Conservation (phyloP, 1,140 invertebrate genomes). For the Maniola jurtina region DNA sequence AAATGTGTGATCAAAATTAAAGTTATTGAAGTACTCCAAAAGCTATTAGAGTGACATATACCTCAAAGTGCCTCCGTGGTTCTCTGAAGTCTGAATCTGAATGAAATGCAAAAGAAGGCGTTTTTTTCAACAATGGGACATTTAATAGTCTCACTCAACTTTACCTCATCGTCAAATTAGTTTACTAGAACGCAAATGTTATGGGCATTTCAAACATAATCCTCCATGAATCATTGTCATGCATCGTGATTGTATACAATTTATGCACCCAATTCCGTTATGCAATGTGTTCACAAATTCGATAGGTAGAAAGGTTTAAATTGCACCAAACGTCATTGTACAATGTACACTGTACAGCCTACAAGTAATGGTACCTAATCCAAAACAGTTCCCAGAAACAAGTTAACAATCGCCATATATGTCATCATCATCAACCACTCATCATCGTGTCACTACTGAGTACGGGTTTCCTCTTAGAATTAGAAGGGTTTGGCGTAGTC, state of each 20-base stretch:
- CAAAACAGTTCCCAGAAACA: neutral
- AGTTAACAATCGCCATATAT: neutral
- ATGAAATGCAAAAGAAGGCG: too few species aligned
- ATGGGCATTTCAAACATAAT: neutral
- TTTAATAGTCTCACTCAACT: neutral
- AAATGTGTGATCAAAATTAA: too few species aligned
- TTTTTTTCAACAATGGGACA: neutral
- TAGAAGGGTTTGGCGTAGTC: too few species aligned
- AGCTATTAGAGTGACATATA: too few species aligned
- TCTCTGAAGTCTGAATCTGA: too few species aligned
- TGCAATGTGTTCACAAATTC: slow-evolving; percentile 5
- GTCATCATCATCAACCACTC: too few species aligned
- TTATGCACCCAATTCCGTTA: slow-evolving; percentile 16
- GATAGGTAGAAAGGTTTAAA: neutral
- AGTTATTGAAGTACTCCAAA: too few species aligned
- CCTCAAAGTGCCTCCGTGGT: too few species aligned
- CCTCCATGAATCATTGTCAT: slow-evolving; percentile 1
- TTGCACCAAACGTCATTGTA: neutral
- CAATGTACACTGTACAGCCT: too few species aligned
- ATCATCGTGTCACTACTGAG: too few species aligned
- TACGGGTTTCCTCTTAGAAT: too few species aligned
- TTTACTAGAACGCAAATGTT: neutral
- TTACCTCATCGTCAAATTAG: neutral
- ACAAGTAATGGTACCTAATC: too few species aligned
- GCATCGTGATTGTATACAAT: slow-evolving; percentile 15